phyloP scores from a whole-genome alignment of 2,888 invertebrate genomes.

The Hybos culiciformis region DNA sequence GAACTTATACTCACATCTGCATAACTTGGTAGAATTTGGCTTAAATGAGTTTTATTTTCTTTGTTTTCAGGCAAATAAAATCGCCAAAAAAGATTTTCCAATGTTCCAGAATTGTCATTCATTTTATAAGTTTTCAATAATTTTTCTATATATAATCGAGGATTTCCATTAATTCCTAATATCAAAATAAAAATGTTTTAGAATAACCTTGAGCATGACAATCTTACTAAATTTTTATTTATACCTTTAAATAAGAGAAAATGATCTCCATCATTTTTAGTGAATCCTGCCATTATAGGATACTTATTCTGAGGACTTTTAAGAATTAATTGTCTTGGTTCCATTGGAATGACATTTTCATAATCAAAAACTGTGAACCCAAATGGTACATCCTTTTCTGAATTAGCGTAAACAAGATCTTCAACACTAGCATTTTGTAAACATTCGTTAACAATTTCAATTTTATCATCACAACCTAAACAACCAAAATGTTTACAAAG shows the following conservation, averaged over 20 bases:
- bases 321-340: constrained; percentile 10
- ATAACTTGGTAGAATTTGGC: too few relatives aligned
- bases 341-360: constrained; percentile 20
- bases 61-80: too few relatives aligned
- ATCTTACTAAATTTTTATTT: neutral
- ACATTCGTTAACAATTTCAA: constrained; percentile 21
- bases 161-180: constrained; percentile 14
- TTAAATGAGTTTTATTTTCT: too few relatives aligned
- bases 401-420: constrained; percentile 19
- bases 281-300: constrained; percentile 36
- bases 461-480: constrained; percentile 18
- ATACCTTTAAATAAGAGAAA: constrained; percentile 30
- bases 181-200: constrained; percentile 14
- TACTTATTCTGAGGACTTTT: constrained; percentile 17
- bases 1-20: too few relatives aligned
- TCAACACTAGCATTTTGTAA: constrained; percentile 22
- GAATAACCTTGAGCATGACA: neutral
- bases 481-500: constrained; percentile 27
- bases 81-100: too few relatives aligned
- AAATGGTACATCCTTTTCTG: constrained; percentile 15
- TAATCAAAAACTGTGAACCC: constrained; percentile 22
- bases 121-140: too few relatives aligned
- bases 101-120: too few relatives aligned
- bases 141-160: too few relatives aligned
- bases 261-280: constrained; percentile 38